Conservation (phyloP, 2,888 invertebrate genomes). For the Macaria liturata region DNA sequence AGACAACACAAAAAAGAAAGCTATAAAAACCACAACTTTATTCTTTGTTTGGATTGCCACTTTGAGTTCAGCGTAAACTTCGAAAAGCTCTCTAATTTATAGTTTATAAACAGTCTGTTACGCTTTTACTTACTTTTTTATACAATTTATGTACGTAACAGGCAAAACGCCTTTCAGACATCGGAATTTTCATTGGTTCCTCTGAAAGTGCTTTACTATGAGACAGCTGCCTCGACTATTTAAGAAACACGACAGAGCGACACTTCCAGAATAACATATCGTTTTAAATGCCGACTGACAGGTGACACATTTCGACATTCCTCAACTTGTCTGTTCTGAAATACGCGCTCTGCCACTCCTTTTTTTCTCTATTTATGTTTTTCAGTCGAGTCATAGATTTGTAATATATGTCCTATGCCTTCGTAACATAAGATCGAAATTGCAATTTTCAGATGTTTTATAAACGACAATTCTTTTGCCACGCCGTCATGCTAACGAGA, state of each 20-base stretch:
- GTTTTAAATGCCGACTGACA: constrained; percentile 82
- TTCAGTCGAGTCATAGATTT: constrained; percentile 30
- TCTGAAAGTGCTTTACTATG: constrained; percentile 60
- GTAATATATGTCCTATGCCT: constrained; percentile 46
- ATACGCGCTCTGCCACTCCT: constrained; percentile 59
- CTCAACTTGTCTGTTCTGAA: constrained; percentile 81
- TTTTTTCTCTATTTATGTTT: constrained; percentile 62
- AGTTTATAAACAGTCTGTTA: constrained; percentile 13
- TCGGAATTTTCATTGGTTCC: constrained; percentile 64
- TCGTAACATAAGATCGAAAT: constrained; percentile 34
- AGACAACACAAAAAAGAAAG: constrained; percentile 12
- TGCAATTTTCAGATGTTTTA: constrained; percentile 20
- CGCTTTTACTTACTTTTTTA: constrained; percentile 30
- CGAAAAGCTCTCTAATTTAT: constrained; percentile 28
- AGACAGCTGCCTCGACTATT: constrained; percentile 75
- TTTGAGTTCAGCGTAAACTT: constrained; percentile 24
- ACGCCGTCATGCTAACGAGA: constrained; percentile 62
- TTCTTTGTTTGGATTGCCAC: constrained; percentile 28
- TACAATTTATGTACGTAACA: constrained; percentile 30
- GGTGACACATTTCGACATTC: constrained; percentile 83
- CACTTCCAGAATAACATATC: constrained; percentile 79
- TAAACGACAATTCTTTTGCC: constrained; percentile 46
- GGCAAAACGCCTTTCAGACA: constrained; percentile 44
- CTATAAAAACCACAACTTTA: constrained; percentile 24
- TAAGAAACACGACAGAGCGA: constrained; percentile 66